phyloP scores from a whole-genome alignment of 2,888 invertebrate genomes.

The Oxycera nigricornis region DNA sequence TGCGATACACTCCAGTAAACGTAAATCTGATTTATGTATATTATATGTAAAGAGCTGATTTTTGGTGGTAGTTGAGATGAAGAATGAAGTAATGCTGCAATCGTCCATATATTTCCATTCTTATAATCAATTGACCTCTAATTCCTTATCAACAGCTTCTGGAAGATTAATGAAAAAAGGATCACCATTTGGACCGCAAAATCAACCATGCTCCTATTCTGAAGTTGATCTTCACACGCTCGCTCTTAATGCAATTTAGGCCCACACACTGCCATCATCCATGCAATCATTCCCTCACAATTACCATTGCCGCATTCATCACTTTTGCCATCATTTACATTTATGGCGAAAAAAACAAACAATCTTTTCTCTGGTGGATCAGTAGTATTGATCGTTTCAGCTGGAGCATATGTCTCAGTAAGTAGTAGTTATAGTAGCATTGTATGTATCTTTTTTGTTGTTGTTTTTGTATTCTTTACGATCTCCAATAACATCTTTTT shows the following conservation, averaged over 20 bases:
- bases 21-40: no score
- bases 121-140: no score
- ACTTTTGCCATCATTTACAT: neutral
- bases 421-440: neutral
- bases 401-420: neutral
- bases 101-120: no score
- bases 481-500: constrained; percentile 2
- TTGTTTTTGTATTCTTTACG: neutral
- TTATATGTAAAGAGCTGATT: no score
- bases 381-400: neutral
- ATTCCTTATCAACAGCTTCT: no score
- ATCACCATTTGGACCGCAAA: no score
- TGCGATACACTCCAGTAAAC: no score
- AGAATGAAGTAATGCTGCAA: no score
- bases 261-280: constrained; percentile 13
- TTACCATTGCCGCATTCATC: neutral
- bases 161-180: no score
- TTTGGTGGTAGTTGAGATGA: no score
- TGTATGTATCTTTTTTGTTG: neutral
- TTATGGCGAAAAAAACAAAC: neutral
- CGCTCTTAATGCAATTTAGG: neutral
- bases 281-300: neutral
- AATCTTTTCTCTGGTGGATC: neutral
- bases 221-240: constrained; percentile 31
- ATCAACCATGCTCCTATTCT: no score